These are phyloP conservation scores for Ernsta delagoae DNA, from an alignment of 2,888 invertebrate genomes.

Conservation along the genomic window DNA sequence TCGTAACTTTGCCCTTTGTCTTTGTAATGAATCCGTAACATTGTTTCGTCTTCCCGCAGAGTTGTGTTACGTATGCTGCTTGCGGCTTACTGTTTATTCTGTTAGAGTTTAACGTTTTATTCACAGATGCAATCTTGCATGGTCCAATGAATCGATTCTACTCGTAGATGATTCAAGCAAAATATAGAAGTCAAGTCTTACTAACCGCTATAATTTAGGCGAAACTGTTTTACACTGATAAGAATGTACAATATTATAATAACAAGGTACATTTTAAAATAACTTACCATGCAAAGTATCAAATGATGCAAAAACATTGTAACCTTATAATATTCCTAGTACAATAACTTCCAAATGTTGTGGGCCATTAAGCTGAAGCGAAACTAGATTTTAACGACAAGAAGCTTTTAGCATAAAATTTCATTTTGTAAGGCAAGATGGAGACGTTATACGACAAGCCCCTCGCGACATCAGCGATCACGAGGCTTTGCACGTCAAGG, in stretches of 20 bases:
- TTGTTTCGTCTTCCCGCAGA: conserved; percentile 43
- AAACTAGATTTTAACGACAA: conserved; percentile 38
- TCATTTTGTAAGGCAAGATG: conserved; percentile 33
- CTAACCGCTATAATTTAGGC: no score
- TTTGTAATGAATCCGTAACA: conserved; percentile 49
- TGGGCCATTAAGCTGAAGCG: conserved; percentile 30
- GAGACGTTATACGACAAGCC: conserved; percentile 28
- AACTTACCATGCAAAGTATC: not conserved
- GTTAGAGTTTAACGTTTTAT: not conserved
- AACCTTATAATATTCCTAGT: conserved; percentile 20
- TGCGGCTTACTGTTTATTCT: conserved; percentile 43
- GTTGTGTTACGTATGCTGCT: conserved; percentile 39
- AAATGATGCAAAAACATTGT: conserved; percentile 20
- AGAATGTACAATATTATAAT: no score
- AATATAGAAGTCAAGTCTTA: no score
- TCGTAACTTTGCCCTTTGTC: conserved; percentile 50
- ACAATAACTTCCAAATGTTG: conserved; percentile 33
- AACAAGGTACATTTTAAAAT: no score
- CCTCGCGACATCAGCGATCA: conserved; percentile 33
- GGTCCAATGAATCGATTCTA: no score
- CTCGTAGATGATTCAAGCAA: no score
- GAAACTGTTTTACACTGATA: no score
- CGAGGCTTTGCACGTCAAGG: conserved; percentile 35
- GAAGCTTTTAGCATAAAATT: conserved; percentile 38
- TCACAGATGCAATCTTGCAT: no score